Conservation (phyloP, 2,113 vertebrate species). For the Syngnathus floridae region DNA sequence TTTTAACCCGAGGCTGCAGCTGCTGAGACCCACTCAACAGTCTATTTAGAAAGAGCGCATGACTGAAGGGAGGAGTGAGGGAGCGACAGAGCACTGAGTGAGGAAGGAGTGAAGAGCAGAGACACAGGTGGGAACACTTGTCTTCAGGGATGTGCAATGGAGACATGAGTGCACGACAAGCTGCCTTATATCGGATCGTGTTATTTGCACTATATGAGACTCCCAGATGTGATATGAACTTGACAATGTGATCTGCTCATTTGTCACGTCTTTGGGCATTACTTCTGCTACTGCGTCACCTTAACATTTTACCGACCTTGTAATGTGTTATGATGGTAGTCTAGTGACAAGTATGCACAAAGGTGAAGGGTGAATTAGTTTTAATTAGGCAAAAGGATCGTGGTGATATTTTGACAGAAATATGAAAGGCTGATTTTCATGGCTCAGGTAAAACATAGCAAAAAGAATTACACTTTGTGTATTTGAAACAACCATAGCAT, state of each 20-base stretch:
- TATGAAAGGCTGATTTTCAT: no score
- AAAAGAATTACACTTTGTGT: no score
- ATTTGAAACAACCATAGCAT: no score
- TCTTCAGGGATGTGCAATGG: constrained; percentile 25
- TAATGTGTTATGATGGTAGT: not conserved
- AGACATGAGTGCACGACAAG: not conserved
- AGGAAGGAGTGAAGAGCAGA: constrained; percentile 22
- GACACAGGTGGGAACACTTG: constrained; percentile 55
- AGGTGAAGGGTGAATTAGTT: no score
- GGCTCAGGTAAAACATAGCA: no score
- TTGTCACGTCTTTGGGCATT: not conserved
- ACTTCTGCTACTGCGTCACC: not conserved
- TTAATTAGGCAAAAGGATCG: no score
- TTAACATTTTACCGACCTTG: not conserved
- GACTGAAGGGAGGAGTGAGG: constrained; percentile 31
- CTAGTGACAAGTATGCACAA: not conserved
- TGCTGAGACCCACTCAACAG: constrained; percentile 59
- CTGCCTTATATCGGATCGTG: not conserved
- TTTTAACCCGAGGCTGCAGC: constrained; percentile 55
- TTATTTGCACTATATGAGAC: not conserved
- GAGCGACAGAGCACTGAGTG: constrained; percentile 3
- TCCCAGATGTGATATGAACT: not conserved
- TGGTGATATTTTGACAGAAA: no score
- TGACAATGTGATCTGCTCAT: not conserved
- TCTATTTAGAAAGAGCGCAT: constrained; percentile 53